Percentiles rank a stretch among this genome's conserved stretches.
phyloP scores from a whole-genome alignment of 2,888 invertebrate genomes.

The Hyalella azteca region DNA sequence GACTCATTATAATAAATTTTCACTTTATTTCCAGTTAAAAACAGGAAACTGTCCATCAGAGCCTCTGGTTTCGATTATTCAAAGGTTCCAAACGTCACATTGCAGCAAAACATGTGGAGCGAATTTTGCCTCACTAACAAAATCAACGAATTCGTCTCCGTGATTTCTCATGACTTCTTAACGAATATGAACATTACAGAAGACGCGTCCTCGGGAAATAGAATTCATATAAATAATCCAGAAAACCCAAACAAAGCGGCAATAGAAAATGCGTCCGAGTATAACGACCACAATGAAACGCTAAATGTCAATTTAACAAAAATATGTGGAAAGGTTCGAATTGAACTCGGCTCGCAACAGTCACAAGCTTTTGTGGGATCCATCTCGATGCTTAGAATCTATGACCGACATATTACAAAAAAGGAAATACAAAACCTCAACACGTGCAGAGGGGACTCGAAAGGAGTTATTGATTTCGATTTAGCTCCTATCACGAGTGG shows the following conservation, averaged over 20 bases:
- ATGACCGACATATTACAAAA: background rate
- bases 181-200: background rate
- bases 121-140: constrained; percentile 8
- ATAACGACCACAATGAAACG: background rate
- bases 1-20: too few species aligned
- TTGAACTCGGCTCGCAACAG: background rate
- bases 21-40: background rate
- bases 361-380: background rate
- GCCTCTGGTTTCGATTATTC: background rate
- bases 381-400: background rate
- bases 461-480: background rate
- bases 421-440: background rate
- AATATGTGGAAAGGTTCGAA: background rate
- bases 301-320: background rate
- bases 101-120: background rate
- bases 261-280: background rate
- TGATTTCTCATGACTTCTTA: background rate
- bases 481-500: background rate
- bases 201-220: too few species aligned
- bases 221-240: too few species aligned
- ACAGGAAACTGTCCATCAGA: background rate
- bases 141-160: background rate
- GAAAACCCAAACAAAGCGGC: background rate
- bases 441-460: background rate
- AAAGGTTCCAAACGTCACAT: background rate